Conservation (phyloP, 2,797 vertebrate genomes). For the Micropoecilia bifurca region DNA sequence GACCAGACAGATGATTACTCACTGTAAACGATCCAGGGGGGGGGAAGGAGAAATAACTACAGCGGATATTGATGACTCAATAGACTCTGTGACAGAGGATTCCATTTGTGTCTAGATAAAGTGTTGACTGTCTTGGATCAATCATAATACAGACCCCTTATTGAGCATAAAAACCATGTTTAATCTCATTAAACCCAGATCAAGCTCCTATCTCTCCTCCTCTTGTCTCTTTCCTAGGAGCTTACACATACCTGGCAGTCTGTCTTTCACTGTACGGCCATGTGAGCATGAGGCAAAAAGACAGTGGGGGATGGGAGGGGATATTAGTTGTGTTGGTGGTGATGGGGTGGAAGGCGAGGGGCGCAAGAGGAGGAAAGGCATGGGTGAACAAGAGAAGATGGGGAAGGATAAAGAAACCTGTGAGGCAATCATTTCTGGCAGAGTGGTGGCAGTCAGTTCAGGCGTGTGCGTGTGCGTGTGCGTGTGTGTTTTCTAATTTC, state of each 20-base stretch:
- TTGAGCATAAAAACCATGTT: slow-evolving; percentile 97
- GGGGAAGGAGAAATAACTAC: slow-evolving; percentile 63
- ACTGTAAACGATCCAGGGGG: slow-evolving; percentile 93
- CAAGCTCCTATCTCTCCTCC: slow-evolving; percentile 63
- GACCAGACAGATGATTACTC: slow-evolving; percentile 98
- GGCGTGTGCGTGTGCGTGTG: slow-evolving; percentile 62
- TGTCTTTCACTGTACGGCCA: slow-evolving; percentile 66
- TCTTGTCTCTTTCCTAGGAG: slow-evolving; percentile 32
- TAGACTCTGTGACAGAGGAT: slow-evolving; percentile 96
- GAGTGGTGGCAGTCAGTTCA: slow-evolving; percentile 78
- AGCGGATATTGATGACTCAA: slow-evolving; percentile 98
- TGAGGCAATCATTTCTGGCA: slow-evolving; percentile 91
- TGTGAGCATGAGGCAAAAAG: slow-evolving; percentile 39
- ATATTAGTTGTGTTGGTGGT: slow-evolving; percentile 43
- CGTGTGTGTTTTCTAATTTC: slow-evolving; percentile 76
- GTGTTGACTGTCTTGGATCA: slow-evolving; percentile 93
- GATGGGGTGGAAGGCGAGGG: slow-evolving; percentile 3
- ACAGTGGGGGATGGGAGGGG: slow-evolving; percentile 46
- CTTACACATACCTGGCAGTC: slow-evolving; percentile 86
- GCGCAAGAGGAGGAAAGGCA: slow-evolving; percentile 30
- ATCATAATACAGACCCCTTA: slow-evolving; percentile 95
- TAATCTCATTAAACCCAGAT: slow-evolving; percentile 96
- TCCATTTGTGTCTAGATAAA: slow-evolving; percentile 95
- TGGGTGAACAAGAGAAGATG: slow-evolving; percentile 58
- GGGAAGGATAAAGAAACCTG: slow-evolving; percentile 79